A percentile compares a stretch with the other conserved stretches of the same genome.
Conservation (phyloP, 2,113 vertebrate species). For the Podarcis raffonei region DNA sequence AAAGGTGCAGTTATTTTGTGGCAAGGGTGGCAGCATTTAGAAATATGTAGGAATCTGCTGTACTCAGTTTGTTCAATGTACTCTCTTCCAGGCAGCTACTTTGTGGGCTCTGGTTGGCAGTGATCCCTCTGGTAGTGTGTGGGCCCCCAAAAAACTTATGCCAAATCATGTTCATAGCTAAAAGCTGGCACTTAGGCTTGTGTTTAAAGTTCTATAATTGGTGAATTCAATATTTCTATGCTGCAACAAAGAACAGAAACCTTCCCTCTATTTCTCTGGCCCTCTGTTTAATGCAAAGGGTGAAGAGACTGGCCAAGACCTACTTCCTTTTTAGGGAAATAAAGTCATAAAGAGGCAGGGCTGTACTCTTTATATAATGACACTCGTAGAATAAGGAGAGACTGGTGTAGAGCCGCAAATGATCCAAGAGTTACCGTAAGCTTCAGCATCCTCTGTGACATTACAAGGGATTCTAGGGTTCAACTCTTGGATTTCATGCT, state of each 20-base stretch:
- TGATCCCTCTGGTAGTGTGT: neutral
- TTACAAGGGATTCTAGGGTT: neutral
- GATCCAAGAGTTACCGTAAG: neutral
- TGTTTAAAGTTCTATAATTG: neutral
- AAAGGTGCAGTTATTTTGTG: neutral
- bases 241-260: too few relatives aligned
- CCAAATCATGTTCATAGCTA: neutral
- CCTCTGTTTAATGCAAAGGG: neutral
- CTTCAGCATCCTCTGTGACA: neutral
- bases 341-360: neutral
- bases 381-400: neutral
- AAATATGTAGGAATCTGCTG: neutral
- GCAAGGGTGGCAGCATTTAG: neutral
- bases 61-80: neutral
- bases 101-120: neutral
- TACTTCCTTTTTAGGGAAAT: neutral
- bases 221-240: neutral
- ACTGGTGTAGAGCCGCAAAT: neutral
- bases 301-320: neutral
- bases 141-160: neutral
- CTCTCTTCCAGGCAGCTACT: neutral
- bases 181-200: neutral
- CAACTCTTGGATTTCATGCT: neutral
- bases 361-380: neutral
- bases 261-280: neutral